Evolutionary conservation across 1,140 invertebrate species (phyloP).

Genomic region (Hylaeus anthracinus): DNA sequence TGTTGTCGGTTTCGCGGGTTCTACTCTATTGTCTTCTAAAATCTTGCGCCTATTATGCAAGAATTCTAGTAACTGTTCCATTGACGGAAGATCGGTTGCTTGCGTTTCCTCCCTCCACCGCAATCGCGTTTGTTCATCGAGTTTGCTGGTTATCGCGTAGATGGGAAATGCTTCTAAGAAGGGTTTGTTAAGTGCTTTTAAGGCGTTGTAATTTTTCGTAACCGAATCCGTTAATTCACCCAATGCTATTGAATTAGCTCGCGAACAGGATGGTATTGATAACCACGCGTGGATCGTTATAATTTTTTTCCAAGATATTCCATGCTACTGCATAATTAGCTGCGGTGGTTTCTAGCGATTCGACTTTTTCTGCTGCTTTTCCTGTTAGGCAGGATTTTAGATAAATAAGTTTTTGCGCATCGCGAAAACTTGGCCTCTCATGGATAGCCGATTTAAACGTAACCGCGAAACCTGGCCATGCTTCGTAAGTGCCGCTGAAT

Average conservation of each 20-base stretch:
- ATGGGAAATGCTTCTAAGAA: background rate
- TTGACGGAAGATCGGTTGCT: background rate
- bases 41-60: background rate
- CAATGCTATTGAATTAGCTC: background rate
- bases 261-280: background rate
- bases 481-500: background rate
- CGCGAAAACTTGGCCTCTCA: background rate
- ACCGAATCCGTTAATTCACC: background rate
- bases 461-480: conserved; percentile 4
- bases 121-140: background rate
- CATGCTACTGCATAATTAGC: conserved; percentile 14
- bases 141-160: background rate
- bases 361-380: background rate
- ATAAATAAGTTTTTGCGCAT: background rate
- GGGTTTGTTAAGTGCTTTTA: background rate
- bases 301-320: background rate
- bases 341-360: background rate
- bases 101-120: background rate
- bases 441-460: background rate
- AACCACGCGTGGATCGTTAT: background rate
- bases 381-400: background rate
- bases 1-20: no score
- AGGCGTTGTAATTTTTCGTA: background rate
- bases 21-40: no score
- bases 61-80: background rate